Percentiles rank a stretch among this genome's conserved stretches.
These are phyloP conservation scores for Austrofundulus limnaeus DNA, from an alignment of 2,113 vertebrate genomes.

Conservation along the genomic window DNA sequence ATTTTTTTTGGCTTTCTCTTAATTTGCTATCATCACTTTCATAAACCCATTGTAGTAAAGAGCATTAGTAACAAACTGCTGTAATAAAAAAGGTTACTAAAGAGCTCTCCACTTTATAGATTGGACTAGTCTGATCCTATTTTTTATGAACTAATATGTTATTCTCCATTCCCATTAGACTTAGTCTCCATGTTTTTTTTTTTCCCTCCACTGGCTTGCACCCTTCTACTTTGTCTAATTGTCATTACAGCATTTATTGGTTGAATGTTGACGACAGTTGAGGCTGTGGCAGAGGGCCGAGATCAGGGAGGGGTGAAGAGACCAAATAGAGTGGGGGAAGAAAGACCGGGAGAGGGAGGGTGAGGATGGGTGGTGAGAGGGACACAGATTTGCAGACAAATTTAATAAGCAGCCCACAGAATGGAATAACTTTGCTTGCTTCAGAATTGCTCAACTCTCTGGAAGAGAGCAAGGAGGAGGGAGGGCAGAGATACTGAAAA, in stretches of 20 bases:
- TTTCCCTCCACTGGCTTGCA: conserved; percentile 30
- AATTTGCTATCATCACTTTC: conserved; percentile 24
- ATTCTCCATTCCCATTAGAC: conserved; percentile 33
- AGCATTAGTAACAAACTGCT: conserved; percentile 41
- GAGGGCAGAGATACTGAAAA: conserved; percentile 46
- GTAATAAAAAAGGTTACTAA: conserved; percentile 69
- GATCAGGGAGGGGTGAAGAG: conserved; percentile 42
- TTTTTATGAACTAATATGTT: conserved; percentile 62
- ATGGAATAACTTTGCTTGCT: conserved; percentile 72
- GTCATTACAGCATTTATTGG: conserved; percentile 46
- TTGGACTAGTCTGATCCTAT: conserved; percentile 48
- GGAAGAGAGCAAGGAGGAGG: conserved; percentile 48
- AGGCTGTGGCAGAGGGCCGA: conserved; percentile 37
- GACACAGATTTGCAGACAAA: conserved; percentile 78
- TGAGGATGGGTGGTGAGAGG: conserved; percentile 28
- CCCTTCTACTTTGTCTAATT: conserved; percentile 30
- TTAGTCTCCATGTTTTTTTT: conserved; percentile 11
- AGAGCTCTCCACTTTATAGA: conserved; percentile 46
- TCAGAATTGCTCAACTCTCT: conserved; percentile 67
- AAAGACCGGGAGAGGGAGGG: conserved; percentile 15
- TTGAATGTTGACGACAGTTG: conserved; percentile 69
- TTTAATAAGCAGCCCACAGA: conserved; percentile 76
- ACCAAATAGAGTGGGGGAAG: conserved; percentile 17
- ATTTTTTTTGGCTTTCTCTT: conserved; percentile 29
- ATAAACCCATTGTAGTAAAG: conserved; percentile 18